Base-by-base conservation (phyloP, 2,888 invertebrate genomes). In the Parelbella ahira region DNA sequence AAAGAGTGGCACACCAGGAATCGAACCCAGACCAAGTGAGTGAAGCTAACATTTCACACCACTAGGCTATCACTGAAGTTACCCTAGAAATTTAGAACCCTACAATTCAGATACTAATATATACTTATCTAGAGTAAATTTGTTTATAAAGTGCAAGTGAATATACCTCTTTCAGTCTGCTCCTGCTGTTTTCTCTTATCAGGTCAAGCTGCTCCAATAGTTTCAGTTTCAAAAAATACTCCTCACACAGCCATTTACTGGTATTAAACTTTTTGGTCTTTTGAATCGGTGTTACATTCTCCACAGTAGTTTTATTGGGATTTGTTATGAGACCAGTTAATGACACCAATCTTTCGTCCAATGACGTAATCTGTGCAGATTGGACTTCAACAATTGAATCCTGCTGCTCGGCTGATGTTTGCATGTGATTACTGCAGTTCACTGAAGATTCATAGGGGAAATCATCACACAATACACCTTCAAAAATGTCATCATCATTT, bases 201-300 rank as follows among this genome's bases (percentile, higher is more conserved):
- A 76, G 66, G 51, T 86, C 83, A 28, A 88, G 53, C 27, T 74
- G 56, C 53, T 84, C 82, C 59, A 66, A 72, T 3, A 87, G 57
- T 48, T 68, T 68, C 30, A 68, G 63, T 60, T 79, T 88, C 21
- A 78, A 60, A 52, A 73, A 84, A 50, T 83, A 84, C 48, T 82
- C 79, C 53, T 88, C 88, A 62, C 88, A 88, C 12, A 80, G 45
- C 88, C 88, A 88, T 58, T 81, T 84, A 50, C 65, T 75, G 12
- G 59, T 54, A 24, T 55, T 56, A 38, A 50, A 50, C 54, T 53
- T 74, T 47, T 56, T 65, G 12, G 37, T 10, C 6, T 21, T 44
- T 50, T 58, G 60, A 28, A 51, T 43, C 18, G 21, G 58, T 9
- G 6, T 15, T 10, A n/a, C n/a, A n/a, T n/a, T n/a, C n/a, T n/a